Evolutionary conservation across 1,140 invertebrate genomes (phyloP).

Genomic region (Trichoplusia ni): DNA sequence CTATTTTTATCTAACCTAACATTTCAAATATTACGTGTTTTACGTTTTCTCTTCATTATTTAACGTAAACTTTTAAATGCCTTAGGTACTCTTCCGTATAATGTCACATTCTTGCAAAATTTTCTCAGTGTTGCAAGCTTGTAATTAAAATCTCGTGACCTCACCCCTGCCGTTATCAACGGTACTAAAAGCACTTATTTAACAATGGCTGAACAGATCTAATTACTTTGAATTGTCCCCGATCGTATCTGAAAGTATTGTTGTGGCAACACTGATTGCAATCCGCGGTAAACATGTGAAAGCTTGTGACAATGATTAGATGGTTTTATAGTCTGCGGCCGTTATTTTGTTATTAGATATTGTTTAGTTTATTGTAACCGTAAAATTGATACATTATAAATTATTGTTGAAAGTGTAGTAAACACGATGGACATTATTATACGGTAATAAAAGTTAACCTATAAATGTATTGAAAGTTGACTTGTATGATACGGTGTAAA

Average conservation of each 20-base stretch:
- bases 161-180: constrained; percentile 17
- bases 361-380: too few species aligned
- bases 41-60: too few species aligned
- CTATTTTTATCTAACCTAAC: not conserved
- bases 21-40: not conserved
- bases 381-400: too few species aligned
- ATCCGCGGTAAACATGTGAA: constrained; percentile 15
- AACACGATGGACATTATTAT: too few species aligned
- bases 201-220: constrained; percentile 15
- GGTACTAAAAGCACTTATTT: not conserved
- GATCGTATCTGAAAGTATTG: constrained; percentile 8
- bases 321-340: not conserved
- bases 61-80: not conserved
- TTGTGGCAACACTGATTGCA: constrained; percentile 18
- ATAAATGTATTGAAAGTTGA: too few species aligned
- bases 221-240: constrained; percentile 15
- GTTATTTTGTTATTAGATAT: not conserved
- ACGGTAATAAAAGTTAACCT: too few species aligned
- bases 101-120: not conserved
- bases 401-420: too few species aligned
- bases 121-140: not conserved
- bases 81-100: too few species aligned
- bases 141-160: constrained; percentile 13
- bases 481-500: too few species aligned
- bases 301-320: constrained; percentile 1